Percentiles rank a stretch among this genome's conserved stretches.
Conservation (phyloP, 2,797 vertebrate genomes). For the Platalea minor region DNA sequence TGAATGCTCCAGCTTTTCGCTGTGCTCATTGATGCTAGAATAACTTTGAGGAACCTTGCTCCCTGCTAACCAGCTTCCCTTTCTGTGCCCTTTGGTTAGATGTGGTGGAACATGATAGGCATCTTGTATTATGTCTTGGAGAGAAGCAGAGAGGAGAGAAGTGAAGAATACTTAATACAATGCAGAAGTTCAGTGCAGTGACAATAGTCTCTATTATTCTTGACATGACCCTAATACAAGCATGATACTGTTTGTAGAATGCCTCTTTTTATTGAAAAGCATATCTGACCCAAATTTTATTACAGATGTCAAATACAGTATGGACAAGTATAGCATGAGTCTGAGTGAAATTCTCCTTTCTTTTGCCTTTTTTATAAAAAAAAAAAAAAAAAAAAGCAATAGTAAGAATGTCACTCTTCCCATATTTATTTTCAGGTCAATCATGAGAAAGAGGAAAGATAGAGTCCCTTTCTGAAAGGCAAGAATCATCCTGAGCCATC, state of each 20-base stretch:
- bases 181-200: constrained; percentile 24
- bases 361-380: not conserved
- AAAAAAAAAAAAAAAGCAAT: not conserved
- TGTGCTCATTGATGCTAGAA: not conserved
- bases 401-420: constrained; percentile 16
- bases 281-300: constrained; percentile 55
- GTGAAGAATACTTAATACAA: not conserved
- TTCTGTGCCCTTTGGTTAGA: not conserved
- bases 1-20: not conserved
- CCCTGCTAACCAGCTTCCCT: not conserved
- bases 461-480: not conserved
- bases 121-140: not conserved
- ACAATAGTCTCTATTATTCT: constrained; percentile 32
- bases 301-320: constrained; percentile 52
- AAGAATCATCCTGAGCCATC: constrained; percentile 7
- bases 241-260: not conserved
- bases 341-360: not conserved
- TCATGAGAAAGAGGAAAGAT: constrained; percentile 13
- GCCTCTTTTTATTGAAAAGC: constrained; percentile 14
- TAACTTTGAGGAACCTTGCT: not conserved
- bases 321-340: not conserved
- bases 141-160: not conserved
- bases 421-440: constrained; percentile 50
- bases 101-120: not conserved
- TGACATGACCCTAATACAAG: constrained; percentile 15